phyloP scores from a whole-genome alignment of 2,113 vertebrate species.

The Oryzias curvinotus region DNA sequence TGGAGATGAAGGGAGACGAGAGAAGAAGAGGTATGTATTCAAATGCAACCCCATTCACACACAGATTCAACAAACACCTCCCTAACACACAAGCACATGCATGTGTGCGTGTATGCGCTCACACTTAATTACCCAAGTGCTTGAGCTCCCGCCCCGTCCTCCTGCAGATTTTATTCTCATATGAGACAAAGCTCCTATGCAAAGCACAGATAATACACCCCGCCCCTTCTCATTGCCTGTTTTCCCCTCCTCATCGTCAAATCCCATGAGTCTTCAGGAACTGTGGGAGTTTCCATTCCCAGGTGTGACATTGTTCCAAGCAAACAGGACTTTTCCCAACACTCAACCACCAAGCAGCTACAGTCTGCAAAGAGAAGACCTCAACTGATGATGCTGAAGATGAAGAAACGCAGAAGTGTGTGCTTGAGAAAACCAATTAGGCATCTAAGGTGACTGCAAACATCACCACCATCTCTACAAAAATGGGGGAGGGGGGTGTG shows the following conservation, averaged over 20 bases:
- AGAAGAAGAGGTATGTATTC: constrained; percentile 34
- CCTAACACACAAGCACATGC: background rate
- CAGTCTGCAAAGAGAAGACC: no score
- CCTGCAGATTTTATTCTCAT: constrained; percentile 12
- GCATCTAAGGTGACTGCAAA: no score
- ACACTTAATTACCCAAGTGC: constrained; percentile 58
- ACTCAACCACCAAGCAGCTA: no score
- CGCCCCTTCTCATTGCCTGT: no score
- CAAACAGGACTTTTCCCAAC: no score
- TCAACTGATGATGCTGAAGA: background rate
- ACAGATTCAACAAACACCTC: constrained; percentile 39
- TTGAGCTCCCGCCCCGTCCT: constrained; percentile 11
- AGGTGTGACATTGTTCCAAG: no score
- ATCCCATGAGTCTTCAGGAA: no score
- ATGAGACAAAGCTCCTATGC: constrained; percentile 47
- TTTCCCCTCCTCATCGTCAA: no score
- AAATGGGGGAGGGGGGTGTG: no score
- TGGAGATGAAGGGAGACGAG: constrained; percentile 59
- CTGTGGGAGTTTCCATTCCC: no score
- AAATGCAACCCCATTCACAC: constrained; percentile 11
- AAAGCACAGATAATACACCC: constrained; percentile 22
- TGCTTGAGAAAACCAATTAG: no score
- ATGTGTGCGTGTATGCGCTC: constrained; percentile 56
- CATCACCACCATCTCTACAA: no score
- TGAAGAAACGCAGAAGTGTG: background rate